These are phyloP conservation scores for Thalpophila matura DNA, from an alignment of 2,888 invertebrate genomes.

Conservation along the genomic window DNA sequence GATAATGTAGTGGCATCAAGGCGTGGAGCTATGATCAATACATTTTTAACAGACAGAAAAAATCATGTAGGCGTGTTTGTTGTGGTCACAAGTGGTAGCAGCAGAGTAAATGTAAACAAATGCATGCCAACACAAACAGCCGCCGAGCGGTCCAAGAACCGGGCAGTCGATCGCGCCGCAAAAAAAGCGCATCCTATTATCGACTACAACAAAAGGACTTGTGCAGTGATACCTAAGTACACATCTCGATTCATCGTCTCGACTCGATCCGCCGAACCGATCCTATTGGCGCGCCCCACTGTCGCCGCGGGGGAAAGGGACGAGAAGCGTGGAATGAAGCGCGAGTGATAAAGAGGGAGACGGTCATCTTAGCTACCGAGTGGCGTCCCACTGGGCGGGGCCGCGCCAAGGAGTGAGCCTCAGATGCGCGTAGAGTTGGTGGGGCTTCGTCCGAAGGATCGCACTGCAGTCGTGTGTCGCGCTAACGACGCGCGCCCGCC, in stretches of 20 bases:
- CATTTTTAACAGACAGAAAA: conserved; percentile 52
- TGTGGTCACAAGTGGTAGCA: conserved; percentile 61
- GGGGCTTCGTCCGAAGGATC: conserved; percentile 91
- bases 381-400: conserved; percentile 92
- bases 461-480: conserved; percentile 91
- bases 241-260: conserved; percentile 91
- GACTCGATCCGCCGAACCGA: conserved; percentile 89
- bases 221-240: conserved; percentile 91
- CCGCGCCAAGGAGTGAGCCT: conserved; percentile 90
- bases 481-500: conserved; percentile 86
- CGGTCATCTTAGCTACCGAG: conserved; percentile 90
- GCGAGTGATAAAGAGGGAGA: conserved; percentile 86
- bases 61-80: conserved; percentile 65
- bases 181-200: conserved; percentile 91
- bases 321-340: conserved; percentile 67
- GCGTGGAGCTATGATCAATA: conserved; percentile 54
- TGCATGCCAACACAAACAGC: conserved; percentile 65
- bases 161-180: conserved; percentile 83
- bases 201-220: conserved; percentile 91
- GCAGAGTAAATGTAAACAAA: conserved; percentile 77
- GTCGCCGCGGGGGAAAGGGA: conserved; percentile 86
- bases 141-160: conserved; percentile 72
- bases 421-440: conserved; percentile 92
- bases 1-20: conserved; percentile 22
- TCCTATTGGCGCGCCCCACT: conserved; percentile 90